Conservation (phyloP, 2,113 vertebrate species). For the Amblyornis subalaris region DNA sequence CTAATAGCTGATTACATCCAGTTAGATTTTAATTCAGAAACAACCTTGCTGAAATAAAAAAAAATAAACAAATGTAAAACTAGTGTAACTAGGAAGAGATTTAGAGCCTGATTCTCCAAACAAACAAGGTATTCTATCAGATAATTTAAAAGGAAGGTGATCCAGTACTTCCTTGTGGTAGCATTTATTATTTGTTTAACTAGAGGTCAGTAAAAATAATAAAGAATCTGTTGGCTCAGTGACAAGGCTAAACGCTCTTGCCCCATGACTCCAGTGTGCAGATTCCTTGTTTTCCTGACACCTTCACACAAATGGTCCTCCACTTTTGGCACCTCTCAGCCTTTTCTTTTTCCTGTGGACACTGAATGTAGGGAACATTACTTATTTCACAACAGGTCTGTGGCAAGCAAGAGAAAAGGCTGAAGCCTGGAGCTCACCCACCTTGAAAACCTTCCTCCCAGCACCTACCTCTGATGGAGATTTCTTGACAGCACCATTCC, state of each 20-base stretch:
- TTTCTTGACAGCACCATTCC: not conserved
- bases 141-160: not conserved
- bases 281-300: not conserved
- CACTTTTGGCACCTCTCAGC: not conserved
- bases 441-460: not conserved
- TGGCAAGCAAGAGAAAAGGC: not conserved
- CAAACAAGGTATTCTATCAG: not conserved
- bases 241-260: not conserved
- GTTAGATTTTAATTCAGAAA: slow-evolving; percentile 14
- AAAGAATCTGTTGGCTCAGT: not conserved
- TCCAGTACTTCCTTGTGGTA: not conserved
- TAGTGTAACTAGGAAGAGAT: not conserved
- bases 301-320: not conserved
- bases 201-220: slow-evolving; percentile 20
- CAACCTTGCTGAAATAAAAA: not conserved
- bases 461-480: not conserved
- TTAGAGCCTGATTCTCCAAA: not conserved
- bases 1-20: not conserved
- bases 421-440: not conserved
- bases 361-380: not conserved
- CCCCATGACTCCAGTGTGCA: fast-evolving
- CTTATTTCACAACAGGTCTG: not conserved
- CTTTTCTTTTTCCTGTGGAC: not conserved
- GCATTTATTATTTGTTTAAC: slow-evolving; percentile 21
- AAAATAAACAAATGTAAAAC: not conserved